A percentile compares a stretch with the other conserved stretches of the same genome.
phyloP scores from a whole-genome alignment of 1,140 invertebrate genomes.

The Leucophenga varia region DNA sequence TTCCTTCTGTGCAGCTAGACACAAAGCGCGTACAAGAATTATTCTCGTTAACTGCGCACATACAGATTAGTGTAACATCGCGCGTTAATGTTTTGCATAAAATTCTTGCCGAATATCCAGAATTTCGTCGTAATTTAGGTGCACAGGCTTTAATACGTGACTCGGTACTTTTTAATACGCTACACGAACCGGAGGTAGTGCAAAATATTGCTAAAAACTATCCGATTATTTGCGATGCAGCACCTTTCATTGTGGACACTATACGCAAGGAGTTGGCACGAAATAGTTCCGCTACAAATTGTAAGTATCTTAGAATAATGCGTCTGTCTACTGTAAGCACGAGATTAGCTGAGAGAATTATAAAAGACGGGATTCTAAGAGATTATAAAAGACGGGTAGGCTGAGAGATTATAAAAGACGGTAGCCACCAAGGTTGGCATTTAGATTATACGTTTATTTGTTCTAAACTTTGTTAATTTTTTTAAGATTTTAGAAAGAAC shows the following conservation, averaged over 20 bases:
- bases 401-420: too few relatives aligned
- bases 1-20: slow-evolving; percentile 32
- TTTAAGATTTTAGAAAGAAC: too few relatives aligned
- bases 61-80: slow-evolving; percentile 47
- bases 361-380: too few relatives aligned
- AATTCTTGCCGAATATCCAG: slow-evolving; percentile 48
- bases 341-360: too few relatives aligned
- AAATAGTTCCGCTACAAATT: slow-evolving; percentile 37
- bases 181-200: slow-evolving; percentile 44
- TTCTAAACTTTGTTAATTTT: too few relatives aligned
- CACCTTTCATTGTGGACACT: slow-evolving; percentile 50
- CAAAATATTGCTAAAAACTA: slow-evolving; percentile 45
- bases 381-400: too few relatives aligned
- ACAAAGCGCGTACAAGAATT: slow-evolving; percentile 40
- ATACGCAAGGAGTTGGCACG: slow-evolving; percentile 46
- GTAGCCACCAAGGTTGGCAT: too few relatives aligned
- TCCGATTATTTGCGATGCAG: slow-evolving; percentile 48
- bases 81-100: slow-evolving; percentile 50
- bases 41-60: slow-evolving; percentile 46
- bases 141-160: slow-evolving; percentile 50
- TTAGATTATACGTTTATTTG: too few relatives aligned
- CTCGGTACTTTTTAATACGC: slow-evolving; percentile 46
- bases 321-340: too few relatives aligned
- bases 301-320: too few relatives aligned
- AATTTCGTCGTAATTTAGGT: slow-evolving; percentile 49